Evolutionary conservation across 2,797 vertebrate species (phyloP).

Genomic region (Corythornis leucogaster): DNA sequence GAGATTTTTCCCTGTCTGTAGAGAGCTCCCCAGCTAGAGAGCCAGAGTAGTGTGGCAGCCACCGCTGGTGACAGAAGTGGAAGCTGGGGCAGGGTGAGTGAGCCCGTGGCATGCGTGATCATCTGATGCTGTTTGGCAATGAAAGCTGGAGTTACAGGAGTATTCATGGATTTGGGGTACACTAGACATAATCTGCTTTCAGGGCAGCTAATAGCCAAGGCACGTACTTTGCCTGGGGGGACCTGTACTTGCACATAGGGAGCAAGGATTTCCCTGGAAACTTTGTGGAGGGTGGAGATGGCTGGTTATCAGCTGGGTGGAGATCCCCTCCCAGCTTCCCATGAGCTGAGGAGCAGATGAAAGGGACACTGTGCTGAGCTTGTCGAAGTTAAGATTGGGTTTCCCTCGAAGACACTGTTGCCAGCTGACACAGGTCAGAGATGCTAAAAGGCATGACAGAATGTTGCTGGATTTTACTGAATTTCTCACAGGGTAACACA

Average conservation of each 20-base stretch:
- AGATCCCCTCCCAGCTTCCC: not conserved
- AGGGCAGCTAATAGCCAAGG: not conserved
- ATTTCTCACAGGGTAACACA: not conserved
- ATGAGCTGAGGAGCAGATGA: not conserved
- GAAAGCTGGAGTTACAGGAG: not conserved
- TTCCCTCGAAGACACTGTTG: not conserved
- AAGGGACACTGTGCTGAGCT: not conserved
- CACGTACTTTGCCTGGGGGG: not conserved
- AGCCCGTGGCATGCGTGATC: not conserved
- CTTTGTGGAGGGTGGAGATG: not conserved
- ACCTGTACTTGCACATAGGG: not conserved
- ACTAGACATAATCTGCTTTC: not conserved
- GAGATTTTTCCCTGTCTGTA: not conserved
- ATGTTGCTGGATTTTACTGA: not conserved
- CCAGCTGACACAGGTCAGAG: not conserved
- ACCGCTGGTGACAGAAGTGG: not conserved
- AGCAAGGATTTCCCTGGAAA: not conserved
- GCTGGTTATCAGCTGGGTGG: not conserved
- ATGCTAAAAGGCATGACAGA: not conserved
- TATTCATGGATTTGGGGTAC: not conserved
- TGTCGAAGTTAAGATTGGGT: not conserved
- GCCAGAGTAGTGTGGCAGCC: not conserved
- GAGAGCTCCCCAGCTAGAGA: not conserved
- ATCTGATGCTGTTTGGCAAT: not conserved
- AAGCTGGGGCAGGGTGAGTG: not conserved